Evolutionary conservation across 2,797 vertebrate species (phyloP), one percentile per base, ranked within the genome.

Genomic region (Clarias pachynema): DNA sequence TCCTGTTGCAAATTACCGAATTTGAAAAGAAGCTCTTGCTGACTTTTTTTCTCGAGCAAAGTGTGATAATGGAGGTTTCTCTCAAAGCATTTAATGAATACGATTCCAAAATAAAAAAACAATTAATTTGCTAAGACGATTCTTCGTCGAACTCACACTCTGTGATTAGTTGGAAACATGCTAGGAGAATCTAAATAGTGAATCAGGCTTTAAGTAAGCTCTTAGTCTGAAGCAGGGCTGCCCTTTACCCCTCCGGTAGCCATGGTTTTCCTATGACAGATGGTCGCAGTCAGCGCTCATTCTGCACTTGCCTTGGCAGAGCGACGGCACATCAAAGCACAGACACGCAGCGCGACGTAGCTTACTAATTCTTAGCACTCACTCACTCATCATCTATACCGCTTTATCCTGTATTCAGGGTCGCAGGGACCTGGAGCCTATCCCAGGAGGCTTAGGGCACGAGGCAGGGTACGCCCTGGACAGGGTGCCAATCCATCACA

Each of bases 201-300:
- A 88, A 78, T 85, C 85, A 70, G 81, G 37, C 83, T 86, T 82
- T 85, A 84, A 84, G 63, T 83, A 85, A 85, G 85, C 84, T 85
- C 75, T 40, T 75, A 49, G 74, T 85, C 56, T 73, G 22, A 81
- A 85, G 86, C 79, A 86, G 85, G 82, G 69, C 69, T 88, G 86
- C 78, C 89, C 87, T 89, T 88, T 86, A 87, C 82, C 81, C 86
- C 60, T 83, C 81, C 37, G 83, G 73, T 81, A 79, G 22, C 86
- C 63, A 68, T 84, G 89, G 91, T 86, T 91, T 90, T 89, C 87
- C 88, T 34, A 90, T 90, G 91, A 92, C 93, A 94, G 92, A 94
- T 93, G 93, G 93, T 40, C 29, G 82, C 80, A 83, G 90, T 89
- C 89, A 85, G 84, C 75, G 79, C 59, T 69, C 83, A 87, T 86